Conservation (phyloP, 2,797 vertebrate species). For the Parauchenoglanis ngamensis region DNA sequence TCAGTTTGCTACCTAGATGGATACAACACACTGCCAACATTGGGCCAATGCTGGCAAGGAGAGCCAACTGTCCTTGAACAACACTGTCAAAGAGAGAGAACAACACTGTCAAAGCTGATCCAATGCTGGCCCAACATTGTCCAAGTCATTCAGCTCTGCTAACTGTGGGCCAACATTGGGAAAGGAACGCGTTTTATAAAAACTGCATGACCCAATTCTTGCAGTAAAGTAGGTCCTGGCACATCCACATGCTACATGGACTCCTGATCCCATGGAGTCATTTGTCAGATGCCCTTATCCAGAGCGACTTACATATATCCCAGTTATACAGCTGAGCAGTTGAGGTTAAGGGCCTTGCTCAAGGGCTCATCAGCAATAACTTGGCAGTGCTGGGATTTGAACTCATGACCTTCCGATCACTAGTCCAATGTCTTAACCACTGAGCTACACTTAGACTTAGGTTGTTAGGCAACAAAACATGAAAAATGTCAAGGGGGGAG, state of each 20-base stretch:
- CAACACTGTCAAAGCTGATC: neutral
- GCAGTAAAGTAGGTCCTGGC: neutral
- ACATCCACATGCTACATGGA: neutral
- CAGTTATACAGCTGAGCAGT: no score
- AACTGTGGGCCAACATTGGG: neutral
- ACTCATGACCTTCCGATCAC: no score
- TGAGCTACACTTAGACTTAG: no score
- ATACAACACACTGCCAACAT: neutral
- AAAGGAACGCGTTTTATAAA: neutral
- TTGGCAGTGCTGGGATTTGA: no score
- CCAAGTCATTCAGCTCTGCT: neutral
- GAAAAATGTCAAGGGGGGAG: no score
- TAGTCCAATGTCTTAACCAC: no score
- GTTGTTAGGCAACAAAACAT: no score
- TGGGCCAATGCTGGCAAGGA: neutral
- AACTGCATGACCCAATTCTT: neutral
- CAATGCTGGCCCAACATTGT: neutral
- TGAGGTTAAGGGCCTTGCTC: no score
- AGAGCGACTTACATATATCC: no score
- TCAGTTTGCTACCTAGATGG: neutral
- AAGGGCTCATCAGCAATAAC: no score
- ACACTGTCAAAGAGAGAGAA: neutral
- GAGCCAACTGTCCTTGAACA: no score
- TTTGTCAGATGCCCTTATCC: no score
- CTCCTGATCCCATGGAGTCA: neutral